These are phyloP conservation scores for Rhogogaster chlorosoma DNA, from an alignment of 2,888 invertebrate genomes.

Conservation along the genomic window DNA sequence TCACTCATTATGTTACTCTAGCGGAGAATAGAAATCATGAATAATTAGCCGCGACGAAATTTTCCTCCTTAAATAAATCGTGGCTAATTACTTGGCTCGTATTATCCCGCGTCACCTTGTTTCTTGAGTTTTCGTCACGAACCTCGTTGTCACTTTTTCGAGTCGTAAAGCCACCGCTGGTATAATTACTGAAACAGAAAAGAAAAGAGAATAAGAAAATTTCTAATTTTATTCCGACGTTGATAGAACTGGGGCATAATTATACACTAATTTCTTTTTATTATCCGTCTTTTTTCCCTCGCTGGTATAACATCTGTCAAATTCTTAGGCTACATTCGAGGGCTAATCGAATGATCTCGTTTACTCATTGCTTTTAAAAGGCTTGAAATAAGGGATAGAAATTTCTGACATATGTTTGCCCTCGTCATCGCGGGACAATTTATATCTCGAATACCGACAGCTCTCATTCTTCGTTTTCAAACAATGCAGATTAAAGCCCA, in stretches of 20 bases:
- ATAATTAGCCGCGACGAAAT: not conserved
- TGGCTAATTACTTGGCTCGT: not conserved
- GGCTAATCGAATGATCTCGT: not conserved
- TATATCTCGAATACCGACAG: not conserved
- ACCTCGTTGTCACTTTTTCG: not conserved
- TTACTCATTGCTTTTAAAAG: too few relatives aligned
- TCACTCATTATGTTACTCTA: not conserved
- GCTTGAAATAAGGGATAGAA: not conserved
- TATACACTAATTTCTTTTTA: not conserved
- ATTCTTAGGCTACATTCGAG: not conserved
- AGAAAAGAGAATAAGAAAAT: not conserved
- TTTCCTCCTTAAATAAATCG: not conserved
- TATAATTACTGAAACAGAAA: conserved; percentile 7
- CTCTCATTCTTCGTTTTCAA: not conserved
- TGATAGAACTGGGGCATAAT: not conserved
- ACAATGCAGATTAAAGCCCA: not conserved
- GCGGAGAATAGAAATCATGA: not conserved
- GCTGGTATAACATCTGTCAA: not conserved
- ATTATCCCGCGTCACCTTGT: not conserved
- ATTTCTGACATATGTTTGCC: not conserved
- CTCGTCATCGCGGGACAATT: not conserved
- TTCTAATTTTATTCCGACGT: not conserved
- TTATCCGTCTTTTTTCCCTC: not conserved
- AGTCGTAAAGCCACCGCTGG: not conserved
- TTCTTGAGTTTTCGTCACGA: not conserved